phyloP scores from a whole-genome alignment of 2,113 vertebrate genomes.

The rat (Rattus norvegicus) region GRCr8 NC_086039.1:15511501-15512000 shows the following conservation, averaged over 20 bases:
- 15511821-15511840: not conserved
- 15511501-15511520: conserved; percentile 11
- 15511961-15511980: conserved; percentile 25
- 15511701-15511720: not conserved
- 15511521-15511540: conserved; percentile 57
- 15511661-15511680: not conserved
- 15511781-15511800: not conserved
- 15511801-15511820: not conserved
- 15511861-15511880: not conserved
- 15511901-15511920: not conserved
- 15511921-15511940: not conserved
- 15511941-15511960: not conserved
- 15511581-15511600: not conserved
- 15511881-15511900: not conserved
- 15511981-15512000: not conserved
- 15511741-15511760: not conserved
- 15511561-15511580: not conserved
- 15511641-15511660: not conserved
- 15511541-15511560: conserved; percentile 8
- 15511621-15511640: not conserved
- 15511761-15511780: not conserved
- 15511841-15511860: not conserved
- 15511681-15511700: not conserved
- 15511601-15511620: no score
- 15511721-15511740: not conserved